Base-by-base conservation (phyloP, 2,113 vertebrate species). In the Rhinopomastus cyanomelas region DNA sequence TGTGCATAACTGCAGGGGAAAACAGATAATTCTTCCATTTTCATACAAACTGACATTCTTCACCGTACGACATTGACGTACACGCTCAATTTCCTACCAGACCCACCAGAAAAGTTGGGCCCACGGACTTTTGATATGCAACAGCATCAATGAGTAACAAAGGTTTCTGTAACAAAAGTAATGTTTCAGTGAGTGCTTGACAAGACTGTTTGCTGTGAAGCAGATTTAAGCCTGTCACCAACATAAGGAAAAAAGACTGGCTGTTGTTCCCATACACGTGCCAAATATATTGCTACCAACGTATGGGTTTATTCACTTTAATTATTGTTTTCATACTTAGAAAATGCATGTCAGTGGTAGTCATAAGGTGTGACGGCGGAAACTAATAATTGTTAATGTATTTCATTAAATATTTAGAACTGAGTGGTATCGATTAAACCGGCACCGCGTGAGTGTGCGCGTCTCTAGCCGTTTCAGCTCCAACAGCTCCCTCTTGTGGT, bases 401-500 rank as follows among this genome's bases (percentile, higher is more conserved):
- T 96, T 96, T 96, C 95, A 95, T 95, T 95, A 93, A 94, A 94
- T 95, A 96, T 97, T 96, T 95, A 97, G 92, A 97, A 89, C 84
- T 7, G 90, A 95, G 77, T 37, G 39, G 65, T 87, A 96, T 85
- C 73, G 93, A 95, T 96, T 87, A 80, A 94, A 95, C 53, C 68
- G 17, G 92, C 84, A 82, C 37, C 26, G 37, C 8, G 26, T 32
- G 59, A 66, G n/a, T 4, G 51, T 8, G 30, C 66, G 1, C 32
- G n/a, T n/a, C 12, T 51, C 48, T 11, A 9, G 12, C 23, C 23
- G 96, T 97, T 96, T 91, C 60, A 98, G 94, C 93, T 95, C 95
- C 97, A 97, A 97, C 95, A 98, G 96, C 96, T 92, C 97, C 97
- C 97, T 97, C 98, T 98, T 93, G 97, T 92, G 98, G 36, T 64